Evolutionary conservation across 1,140 invertebrate genomes (phyloP).

Genomic region (Drosophila mayri): DNA sequence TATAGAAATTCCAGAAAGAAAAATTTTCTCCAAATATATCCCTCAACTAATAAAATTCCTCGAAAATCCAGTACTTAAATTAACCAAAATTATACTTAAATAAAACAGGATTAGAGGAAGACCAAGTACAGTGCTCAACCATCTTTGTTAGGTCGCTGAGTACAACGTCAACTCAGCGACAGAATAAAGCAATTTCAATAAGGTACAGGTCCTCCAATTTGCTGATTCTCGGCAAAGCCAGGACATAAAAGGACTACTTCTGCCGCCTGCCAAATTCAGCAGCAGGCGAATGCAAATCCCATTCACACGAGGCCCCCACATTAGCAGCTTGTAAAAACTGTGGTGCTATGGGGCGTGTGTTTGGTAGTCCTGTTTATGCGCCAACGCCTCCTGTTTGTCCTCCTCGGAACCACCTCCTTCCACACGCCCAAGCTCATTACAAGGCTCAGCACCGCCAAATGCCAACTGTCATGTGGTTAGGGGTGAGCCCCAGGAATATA

Average conservation of each 20-base stretch:
- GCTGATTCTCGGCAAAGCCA: constrained; percentile 31
- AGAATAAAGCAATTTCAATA: constrained; percentile 41
- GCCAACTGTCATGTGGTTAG: constrained; percentile 64
- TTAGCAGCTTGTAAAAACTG: constrained; percentile 76
- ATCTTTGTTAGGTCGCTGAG: constrained; percentile 9
- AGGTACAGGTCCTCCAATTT: constrained; percentile 33
- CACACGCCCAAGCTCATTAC: constrained; percentile 57
- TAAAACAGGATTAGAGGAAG: constrained; percentile 3
- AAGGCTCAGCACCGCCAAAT: constrained; percentile 65
- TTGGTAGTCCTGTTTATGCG: constrained; percentile 51
- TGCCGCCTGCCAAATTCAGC: constrained; percentile 46
- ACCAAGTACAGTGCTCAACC: constrained; percentile 22
- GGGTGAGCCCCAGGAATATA: constrained; percentile 15
- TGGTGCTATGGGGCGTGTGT: constrained; percentile 41
- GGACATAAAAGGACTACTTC: constrained; percentile 44
- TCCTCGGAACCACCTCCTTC: constrained; percentile 5
- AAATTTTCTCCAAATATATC: neutral
- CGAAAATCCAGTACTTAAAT: neutral
- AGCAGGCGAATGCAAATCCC: constrained; percentile 40
- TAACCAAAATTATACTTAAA: constrained; percentile 8
- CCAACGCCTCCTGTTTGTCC: constrained; percentile 48
- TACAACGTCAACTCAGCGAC: constrained; percentile 11
- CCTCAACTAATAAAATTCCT: neutral
- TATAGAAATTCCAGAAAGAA: neutral
- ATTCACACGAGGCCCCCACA: constrained; percentile 48